Conservation (phyloP, 2,888 invertebrate genomes). For the Trissolcus brochymenae region DNA sequence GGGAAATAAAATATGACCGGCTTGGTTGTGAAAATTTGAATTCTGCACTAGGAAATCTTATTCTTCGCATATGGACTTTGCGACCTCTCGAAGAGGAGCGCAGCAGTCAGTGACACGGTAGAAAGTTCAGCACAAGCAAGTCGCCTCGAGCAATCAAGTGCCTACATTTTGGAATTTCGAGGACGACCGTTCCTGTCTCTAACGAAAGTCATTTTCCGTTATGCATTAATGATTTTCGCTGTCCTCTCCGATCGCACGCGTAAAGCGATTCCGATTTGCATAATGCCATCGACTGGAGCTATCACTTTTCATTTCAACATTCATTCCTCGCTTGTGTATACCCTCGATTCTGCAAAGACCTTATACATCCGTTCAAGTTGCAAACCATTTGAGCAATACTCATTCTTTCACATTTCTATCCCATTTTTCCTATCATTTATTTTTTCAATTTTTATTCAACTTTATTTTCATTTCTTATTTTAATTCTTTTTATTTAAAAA, state of each 20-base stretch:
- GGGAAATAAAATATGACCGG: background rate
- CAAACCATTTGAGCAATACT: too few species aligned
- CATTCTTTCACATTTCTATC: too few species aligned
- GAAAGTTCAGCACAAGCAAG: slow-evolving; percentile 66
- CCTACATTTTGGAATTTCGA: slow-evolving; percentile 63
- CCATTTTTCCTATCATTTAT: too few species aligned
- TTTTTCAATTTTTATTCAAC: too few species aligned
- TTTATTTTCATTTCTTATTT: too few species aligned
- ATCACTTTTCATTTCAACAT: slow-evolving; percentile 17
- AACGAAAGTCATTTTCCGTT: slow-evolving; percentile 28
- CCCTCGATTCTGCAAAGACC: background rate
- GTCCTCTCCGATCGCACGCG: slow-evolving; percentile 1
- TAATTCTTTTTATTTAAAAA: too few species aligned
- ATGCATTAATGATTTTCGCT: slow-evolving; percentile 1
- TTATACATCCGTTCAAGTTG: background rate
- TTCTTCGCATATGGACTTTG: slow-evolving; percentile 41
- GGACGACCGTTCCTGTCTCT: slow-evolving; percentile 45
- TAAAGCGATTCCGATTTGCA: slow-evolving; percentile 10
- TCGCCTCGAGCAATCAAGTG: slow-evolving; percentile 58
- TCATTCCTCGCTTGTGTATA: background rate
- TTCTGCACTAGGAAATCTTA: slow-evolving; percentile 14
- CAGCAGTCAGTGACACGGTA: slow-evolving; percentile 69
- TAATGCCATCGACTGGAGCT: background rate
- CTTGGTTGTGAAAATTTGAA: slow-evolving; percentile 38
- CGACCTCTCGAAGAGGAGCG: slow-evolving; percentile 58